phyloP scores from a whole-genome alignment of 2,113 vertebrate genomes.

The Formicarius rufipectus region DNA sequence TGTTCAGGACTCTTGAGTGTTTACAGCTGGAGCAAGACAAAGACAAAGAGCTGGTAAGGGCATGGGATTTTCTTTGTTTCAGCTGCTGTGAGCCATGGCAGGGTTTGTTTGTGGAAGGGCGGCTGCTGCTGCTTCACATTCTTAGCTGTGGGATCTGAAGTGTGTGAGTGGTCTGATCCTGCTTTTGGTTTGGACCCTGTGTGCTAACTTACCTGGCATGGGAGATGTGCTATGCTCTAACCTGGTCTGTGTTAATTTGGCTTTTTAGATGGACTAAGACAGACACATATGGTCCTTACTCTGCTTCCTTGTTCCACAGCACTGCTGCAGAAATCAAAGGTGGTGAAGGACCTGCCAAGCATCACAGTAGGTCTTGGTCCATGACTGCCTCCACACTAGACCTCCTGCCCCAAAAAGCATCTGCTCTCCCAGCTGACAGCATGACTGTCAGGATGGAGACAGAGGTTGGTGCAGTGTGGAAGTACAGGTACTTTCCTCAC shows the following conservation, averaged over 20 bases:
- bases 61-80: not conserved
- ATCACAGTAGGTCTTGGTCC: accelerated
- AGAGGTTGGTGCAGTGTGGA: not conserved
- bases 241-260: not conserved
- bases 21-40: not conserved
- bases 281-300: not conserved
- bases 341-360: not conserved
- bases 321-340: not conserved
- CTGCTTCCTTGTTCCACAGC: not conserved
- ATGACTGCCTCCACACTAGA: accelerated
- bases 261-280: not conserved
- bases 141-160: not conserved
- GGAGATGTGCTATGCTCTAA: accelerated
- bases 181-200: not conserved
- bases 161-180: not conserved
- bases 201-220: not conserved
- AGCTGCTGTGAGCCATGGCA: not conserved
- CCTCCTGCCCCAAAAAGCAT: not conserved
- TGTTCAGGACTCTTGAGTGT: not conserved
- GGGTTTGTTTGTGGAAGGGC: not conserved
- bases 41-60: not conserved
- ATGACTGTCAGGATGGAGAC: not conserved
- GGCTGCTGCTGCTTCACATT: not conserved
- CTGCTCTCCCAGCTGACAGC: not conserved
- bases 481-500: not conserved